Percentiles rank a stretch among this genome's conserved stretches.
These are phyloP conservation scores for Aix galericulata DNA, from an alignment of 2,113 vertebrate species.

Conservation along the genomic window DNA sequence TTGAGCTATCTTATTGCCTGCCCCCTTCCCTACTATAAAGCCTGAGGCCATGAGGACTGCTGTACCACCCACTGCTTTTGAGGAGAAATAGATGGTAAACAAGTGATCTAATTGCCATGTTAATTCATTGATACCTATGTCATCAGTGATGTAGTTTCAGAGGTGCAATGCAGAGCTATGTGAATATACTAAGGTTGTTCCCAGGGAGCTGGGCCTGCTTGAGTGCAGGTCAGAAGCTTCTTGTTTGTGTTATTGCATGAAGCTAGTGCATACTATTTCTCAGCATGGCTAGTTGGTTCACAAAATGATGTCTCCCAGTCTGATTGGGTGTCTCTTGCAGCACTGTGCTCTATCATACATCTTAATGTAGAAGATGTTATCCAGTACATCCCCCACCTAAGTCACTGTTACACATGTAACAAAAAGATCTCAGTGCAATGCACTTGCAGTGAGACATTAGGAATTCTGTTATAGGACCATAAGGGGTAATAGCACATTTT, in stretches of 20 bases:
- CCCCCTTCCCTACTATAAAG: fast-evolving
- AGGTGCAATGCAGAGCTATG: fast-evolving
- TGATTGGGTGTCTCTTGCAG: neutral
- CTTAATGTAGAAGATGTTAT: neutral
- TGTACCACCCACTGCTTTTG: neutral
- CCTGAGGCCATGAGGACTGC: neutral
- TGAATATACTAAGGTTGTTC: neutral
- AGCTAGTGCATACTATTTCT: neutral
- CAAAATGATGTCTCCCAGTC: neutral
- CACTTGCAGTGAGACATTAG: neutral
- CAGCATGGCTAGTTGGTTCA: neutral
- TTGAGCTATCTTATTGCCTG: neutral
- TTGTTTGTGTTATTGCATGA: fast-evolving
- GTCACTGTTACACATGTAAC: neutral
- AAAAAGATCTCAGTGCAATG: neutral
- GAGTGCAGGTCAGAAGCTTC: neutral
- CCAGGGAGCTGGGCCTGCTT: neutral
- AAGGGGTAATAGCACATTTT: neutral
- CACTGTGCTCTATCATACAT: neutral
- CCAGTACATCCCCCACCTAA: neutral
- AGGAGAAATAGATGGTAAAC: neutral
- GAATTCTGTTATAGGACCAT: fast-evolving
- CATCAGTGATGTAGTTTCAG: neutral
- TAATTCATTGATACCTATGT: neutral
- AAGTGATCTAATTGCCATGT: neutral